Evolutionary conservation across 2,797 vertebrate genomes (phyloP).

Genomic region (Ctenopoma kingsleyae): DNA sequence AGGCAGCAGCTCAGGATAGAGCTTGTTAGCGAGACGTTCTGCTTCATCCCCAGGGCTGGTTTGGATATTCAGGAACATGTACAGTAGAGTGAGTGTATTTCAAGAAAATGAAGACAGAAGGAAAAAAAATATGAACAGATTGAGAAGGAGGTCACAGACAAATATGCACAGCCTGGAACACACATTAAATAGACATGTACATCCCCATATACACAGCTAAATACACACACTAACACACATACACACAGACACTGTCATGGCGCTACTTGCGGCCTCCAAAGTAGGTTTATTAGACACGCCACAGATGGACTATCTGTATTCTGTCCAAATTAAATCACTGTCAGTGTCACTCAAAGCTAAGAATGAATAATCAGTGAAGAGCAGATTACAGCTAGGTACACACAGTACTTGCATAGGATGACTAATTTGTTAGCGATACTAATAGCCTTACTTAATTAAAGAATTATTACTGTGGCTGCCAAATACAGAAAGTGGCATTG

Average conservation of each 20-base stretch:
- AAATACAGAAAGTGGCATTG: conserved; percentile 36
- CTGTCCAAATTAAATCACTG: conserved; percentile 58
- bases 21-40: conserved; percentile 33
- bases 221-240: conserved; percentile 10
- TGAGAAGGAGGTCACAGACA: conserved; percentile 55
- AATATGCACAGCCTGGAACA: conserved; percentile 41
- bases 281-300: conserved; percentile 63
- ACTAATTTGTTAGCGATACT: conserved; percentile 44
- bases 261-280: conserved; percentile 39
- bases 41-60: conserved; percentile 11
- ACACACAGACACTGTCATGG: conserved; percentile 33
- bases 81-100: conserved; percentile 20
- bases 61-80: conserved; percentile 16
- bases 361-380: conserved; percentile 43
- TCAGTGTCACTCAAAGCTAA: conserved; percentile 62
- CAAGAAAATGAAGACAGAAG: background rate
- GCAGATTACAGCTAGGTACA: conserved; percentile 53
- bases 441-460: conserved; percentile 41
- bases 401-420: conserved; percentile 22
- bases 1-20: conserved; percentile 20
- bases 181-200: conserved; percentile 28
- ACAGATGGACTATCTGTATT: conserved; percentile 67
- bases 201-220: background rate
- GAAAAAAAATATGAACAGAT: conserved; percentile 29
- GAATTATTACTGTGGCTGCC: conserved; percentile 39